Evolutionary conservation across 2,888 invertebrate species (phyloP).

Genomic region (Campopleginae sp.): DNA sequence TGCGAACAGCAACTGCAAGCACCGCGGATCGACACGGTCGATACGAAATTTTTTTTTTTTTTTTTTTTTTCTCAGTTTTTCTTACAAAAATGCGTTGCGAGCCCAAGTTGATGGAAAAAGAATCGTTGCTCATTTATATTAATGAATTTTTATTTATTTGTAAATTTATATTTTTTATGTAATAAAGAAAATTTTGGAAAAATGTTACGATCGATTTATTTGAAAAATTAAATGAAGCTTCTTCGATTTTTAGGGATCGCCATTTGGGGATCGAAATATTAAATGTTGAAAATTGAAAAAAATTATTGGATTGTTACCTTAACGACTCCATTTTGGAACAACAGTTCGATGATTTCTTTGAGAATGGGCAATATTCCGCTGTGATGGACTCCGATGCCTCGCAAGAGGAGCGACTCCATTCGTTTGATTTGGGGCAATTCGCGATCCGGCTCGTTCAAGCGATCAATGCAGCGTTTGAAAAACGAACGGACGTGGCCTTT

Average conservation of each 20-base stretch:
- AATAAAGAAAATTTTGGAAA: too few species aligned
- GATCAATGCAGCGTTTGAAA: conserved; percentile 92
- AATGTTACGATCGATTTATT: too few species aligned
- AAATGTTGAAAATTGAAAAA: too few species aligned
- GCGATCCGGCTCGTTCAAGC: conserved; percentile 93
- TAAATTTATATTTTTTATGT: too few species aligned
- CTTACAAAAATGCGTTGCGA: too few species aligned
- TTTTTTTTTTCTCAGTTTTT: neutral
- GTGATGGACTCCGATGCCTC: conserved; percentile 98
- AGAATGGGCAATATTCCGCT: conserved; percentile 98
- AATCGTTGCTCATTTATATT: too few species aligned
- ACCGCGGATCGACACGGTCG: too few species aligned
- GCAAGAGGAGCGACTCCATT: conserved; percentile 89
- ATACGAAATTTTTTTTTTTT: neutral
- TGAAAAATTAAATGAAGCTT: too few species aligned
- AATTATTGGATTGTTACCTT: conserved; percentile 85
- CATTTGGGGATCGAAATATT: too few species aligned
- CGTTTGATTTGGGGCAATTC: conserved; percentile 93
- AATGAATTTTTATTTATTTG: too few species aligned
- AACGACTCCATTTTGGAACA: conserved; percentile 96
- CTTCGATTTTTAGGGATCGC: too few species aligned
- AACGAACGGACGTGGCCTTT: conserved; percentile 94
- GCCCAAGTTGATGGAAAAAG: too few species aligned
- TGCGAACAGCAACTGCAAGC: conserved; percentile 96
- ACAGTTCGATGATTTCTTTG: conserved; percentile 99